Evolutionary conservation across 2,888 invertebrate genomes (phyloP), one percentile per base, ranked within the genome.

Genomic region (Nomada ruficornis): DNA sequence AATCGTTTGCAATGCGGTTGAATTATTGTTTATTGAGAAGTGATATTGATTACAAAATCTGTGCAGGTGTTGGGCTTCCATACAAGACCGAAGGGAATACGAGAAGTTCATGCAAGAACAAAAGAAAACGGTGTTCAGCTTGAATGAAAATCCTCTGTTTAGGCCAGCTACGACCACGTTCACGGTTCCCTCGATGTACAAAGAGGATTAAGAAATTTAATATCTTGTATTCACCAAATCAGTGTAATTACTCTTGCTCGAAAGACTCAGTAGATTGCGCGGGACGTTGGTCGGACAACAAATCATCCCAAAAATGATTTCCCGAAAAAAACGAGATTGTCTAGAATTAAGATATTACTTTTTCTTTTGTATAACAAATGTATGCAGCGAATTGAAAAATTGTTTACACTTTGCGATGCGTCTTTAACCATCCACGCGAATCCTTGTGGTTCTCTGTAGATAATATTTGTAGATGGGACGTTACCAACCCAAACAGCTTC

Each of bases 81-180:
- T 90, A 60, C 80, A 90, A 44, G 91, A 91, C 64, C 86, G 72
- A 64, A 85, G 80, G 18, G 91, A 91, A 65, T 90, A 82, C 54
- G 89, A 86, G 0, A 91, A 89, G 62, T 91, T 91, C 59, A 83
- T 86, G 54, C 67, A 77, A 47, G 89, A 91, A 50, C 86, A 71
- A 18, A 81, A 83, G 44, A 88, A 74, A 54, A 91, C 91, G 0
- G 82, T 91, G 15, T 91, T 88, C 23, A 87, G 87, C 47, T 60
- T 86, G 18, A 81, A 87, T 20, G 87, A 95, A 78, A 96, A 96
- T 91, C 96, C 96, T 0, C 89, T 96, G 78, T 96, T 96, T 86
- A 95, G 94, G 84, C 95, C 96, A n/a, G 96, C 96, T 1, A 94
- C 95, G 20, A 94, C 94, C 0, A 93, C 94, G 72, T 96, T 95